These are phyloP conservation scores for Melanocharis versteri DNA, from an alignment of 2,113 vertebrate species.

Conservation along the genomic window DNA sequence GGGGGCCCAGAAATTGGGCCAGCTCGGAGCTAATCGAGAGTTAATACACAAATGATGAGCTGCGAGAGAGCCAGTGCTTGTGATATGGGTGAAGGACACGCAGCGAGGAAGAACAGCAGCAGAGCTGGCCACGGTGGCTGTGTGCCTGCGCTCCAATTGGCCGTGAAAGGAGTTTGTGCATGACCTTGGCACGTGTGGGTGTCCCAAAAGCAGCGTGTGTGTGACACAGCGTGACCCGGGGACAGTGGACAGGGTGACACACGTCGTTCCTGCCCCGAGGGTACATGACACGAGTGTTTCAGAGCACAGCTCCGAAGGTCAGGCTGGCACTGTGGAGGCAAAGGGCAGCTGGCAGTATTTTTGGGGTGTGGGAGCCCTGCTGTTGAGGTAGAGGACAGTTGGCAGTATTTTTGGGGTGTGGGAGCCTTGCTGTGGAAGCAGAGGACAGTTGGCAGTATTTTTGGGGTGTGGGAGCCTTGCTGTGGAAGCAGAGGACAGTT, in stretches of 20 bases:
- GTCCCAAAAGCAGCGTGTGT: rapidly evolving
- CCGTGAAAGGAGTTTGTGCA: rapidly evolving
- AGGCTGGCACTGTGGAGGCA: neutral
- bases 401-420: rapidly evolving
- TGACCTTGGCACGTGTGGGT: neutral
- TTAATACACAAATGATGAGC: constrained; percentile 20
- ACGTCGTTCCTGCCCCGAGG: rapidly evolving
- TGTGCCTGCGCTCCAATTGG: neutral
- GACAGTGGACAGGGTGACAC: rapidly evolving
- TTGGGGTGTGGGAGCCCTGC: neutral
- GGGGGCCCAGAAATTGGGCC: constrained; percentile 27
- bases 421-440: neutral
- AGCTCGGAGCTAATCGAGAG: neutral
- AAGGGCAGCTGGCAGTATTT: rapidly evolving
- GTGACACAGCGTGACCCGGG: neutral
- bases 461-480: neutral
- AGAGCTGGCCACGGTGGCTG: neutral
- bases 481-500: neutral
- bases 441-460: rapidly evolving
- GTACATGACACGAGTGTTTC: rapidly evolving
- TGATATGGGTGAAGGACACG: neutral
- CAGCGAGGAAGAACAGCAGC: neutral
- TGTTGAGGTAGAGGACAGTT: neutral
- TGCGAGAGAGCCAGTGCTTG: rapidly evolving
- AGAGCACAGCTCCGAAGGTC: rapidly evolving